Evolutionary conservation across 2,113 vertebrate species (phyloP).

Genomic region (Hippopotamus amphibius): DNA sequence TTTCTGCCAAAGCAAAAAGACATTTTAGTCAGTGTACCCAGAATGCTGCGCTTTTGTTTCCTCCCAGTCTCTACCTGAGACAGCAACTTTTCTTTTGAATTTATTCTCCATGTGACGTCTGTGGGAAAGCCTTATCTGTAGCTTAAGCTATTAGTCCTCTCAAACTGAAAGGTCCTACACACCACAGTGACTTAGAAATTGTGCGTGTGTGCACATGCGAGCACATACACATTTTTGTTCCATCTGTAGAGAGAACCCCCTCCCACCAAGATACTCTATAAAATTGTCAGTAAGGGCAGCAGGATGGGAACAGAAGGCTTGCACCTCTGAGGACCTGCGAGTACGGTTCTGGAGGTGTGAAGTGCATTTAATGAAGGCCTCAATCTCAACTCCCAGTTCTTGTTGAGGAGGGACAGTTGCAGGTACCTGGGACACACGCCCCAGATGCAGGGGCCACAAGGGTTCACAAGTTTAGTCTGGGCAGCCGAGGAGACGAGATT

Average conservation of each 20-base stretch:
- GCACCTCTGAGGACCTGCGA: neutral
- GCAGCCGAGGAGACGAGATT: neutral
- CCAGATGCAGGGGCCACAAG: neutral
- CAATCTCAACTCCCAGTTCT: neutral
- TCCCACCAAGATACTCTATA: neutral
- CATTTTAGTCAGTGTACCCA: neutral
- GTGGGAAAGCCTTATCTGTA: neutral
- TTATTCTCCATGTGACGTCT: neutral
- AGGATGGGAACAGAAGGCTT: neutral
- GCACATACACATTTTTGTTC: neutral
- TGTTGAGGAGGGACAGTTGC: neutral
- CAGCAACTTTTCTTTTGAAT: neutral
- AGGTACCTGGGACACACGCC: neutral
- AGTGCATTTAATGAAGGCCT: neutral
- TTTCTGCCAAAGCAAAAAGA: neutral
- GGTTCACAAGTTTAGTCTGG: neutral
- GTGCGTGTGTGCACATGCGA: fast-evolving
- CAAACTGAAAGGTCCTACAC: neutral
- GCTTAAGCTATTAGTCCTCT: neutral
- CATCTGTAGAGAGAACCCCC: neutral
- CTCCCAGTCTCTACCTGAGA: neutral
- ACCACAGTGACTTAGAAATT: neutral
- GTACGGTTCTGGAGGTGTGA: neutral
- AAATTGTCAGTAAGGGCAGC: neutral
- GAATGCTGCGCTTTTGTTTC: neutral